These are phyloP conservation scores for Sphaerophoria taeniata DNA, from an alignment of 2,888 invertebrate genomes.

Conservation along the genomic window DNA sequence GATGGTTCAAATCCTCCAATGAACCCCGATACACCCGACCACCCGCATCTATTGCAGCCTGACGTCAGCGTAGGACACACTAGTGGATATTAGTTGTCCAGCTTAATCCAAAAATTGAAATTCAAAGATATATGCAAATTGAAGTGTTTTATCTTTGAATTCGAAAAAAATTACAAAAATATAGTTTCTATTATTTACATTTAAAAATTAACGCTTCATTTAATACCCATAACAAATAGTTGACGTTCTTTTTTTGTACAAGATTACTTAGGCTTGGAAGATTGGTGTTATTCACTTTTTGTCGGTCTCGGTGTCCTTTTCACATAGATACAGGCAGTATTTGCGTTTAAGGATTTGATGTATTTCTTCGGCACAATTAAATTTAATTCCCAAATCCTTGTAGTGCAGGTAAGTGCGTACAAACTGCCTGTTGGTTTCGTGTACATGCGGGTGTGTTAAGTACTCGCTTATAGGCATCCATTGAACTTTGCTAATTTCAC, in stretches of 20 bases:
- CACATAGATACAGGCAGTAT: slow-evolving; percentile 78
- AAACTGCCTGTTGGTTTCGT: slow-evolving; percentile 88
- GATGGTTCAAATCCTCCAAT: no score
- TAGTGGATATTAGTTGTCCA: no score
- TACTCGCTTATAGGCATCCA: slow-evolving; percentile 94
- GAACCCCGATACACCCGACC: no score
- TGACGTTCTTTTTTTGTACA: neutral
- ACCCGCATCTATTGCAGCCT: no score
- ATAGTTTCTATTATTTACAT: slow-evolving; percentile 15
- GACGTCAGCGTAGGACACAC: no score
- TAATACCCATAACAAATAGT: slow-evolving; percentile 9
- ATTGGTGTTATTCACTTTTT: neutral
- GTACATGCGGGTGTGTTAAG: slow-evolving; percentile 88
- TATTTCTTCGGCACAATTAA: slow-evolving; percentile 84
- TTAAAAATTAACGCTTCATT: neutral
- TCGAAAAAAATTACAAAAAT: slow-evolving; percentile 29
- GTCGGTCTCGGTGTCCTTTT: slow-evolving; percentile 14
- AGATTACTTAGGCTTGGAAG: neutral
- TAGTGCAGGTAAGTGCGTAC: slow-evolving; percentile 87
- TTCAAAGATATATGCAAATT: neutral
- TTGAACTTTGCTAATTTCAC: slow-evolving; percentile 90
- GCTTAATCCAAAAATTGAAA: no score
- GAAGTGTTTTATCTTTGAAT: neutral
- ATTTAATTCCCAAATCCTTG: slow-evolving; percentile 85
- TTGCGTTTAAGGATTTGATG: slow-evolving; percentile 80